These are phyloP conservation scores for Mastomys coucha DNA, from an alignment of 2,113 vertebrate genomes.

Conservation along the genomic window DNA sequence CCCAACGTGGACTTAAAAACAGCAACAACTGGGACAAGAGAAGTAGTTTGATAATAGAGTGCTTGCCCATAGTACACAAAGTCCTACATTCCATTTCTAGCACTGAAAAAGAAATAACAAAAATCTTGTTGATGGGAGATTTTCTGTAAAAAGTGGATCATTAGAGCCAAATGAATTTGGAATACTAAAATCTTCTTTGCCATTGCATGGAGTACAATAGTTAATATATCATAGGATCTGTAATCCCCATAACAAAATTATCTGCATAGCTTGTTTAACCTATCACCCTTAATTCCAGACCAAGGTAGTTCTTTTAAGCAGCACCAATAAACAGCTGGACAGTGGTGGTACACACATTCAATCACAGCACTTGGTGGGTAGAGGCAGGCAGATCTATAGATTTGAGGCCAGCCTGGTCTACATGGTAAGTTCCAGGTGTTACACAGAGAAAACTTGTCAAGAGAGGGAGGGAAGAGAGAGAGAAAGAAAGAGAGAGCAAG, in stretches of 20 bases:
- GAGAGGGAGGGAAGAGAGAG: not conserved
- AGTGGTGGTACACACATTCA: not conserved
- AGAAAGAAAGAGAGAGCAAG: too few species aligned
- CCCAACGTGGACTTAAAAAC: not conserved
- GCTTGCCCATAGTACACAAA: not conserved
- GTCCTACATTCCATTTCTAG: not conserved
- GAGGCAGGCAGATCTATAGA: not conserved
- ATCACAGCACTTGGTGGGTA: not conserved
- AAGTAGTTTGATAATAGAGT: not conserved
- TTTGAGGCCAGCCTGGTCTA: not conserved
- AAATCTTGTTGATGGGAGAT: not conserved
- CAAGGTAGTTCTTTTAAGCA: slow-evolving; percentile 14
- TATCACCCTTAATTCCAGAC: not conserved
- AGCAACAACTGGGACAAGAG: not conserved
- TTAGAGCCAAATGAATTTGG: not conserved
- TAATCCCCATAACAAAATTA: slow-evolving; percentile 11
- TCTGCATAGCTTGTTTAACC: slow-evolving; percentile 49
- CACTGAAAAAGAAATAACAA: not conserved
- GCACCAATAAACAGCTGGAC: not conserved
- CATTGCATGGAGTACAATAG: not conserved
- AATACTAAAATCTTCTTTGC: slow-evolving; percentile 42
- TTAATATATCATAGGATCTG: slow-evolving; percentile 30
- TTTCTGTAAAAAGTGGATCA: not conserved
- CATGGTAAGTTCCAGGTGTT: not conserved
- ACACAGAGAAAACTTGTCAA: not conserved